Percentiles rank a stretch among this genome's conserved stretches.
Conservation (phyloP, 2,888 invertebrate genomes). For the Sinodicranocentrus sp. region DNA sequence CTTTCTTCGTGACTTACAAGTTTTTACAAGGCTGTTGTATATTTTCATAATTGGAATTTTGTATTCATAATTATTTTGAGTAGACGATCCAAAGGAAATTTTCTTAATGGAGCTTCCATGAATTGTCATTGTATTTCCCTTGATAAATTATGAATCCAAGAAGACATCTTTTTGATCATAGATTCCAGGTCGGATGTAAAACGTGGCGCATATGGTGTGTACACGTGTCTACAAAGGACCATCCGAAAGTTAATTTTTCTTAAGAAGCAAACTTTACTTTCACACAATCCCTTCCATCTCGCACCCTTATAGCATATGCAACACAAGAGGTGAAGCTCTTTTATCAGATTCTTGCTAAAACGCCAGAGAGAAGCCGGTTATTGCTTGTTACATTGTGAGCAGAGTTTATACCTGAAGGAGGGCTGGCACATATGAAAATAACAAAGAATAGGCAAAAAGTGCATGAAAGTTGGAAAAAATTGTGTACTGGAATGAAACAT, state of each 20-base stretch:
- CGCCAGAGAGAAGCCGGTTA: constrained; percentile 29
- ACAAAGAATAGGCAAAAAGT: no score
- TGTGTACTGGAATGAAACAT: constrained; percentile 31
- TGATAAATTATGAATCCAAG: constrained; percentile 40
- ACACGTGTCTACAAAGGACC: no score
- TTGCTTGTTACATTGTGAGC: constrained; percentile 54
- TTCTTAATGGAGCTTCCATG: constrained; percentile 54
- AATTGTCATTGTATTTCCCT: constrained; percentile 44
- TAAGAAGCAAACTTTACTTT: not conserved
- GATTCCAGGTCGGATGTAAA: not conserved
- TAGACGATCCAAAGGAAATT: constrained; percentile 46
- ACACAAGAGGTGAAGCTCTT: not conserved
- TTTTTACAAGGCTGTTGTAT: not conserved
- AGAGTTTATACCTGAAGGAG: constrained; percentile 41
- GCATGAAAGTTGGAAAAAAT: not conserved
- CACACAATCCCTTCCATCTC: not conserved
- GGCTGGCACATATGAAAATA: constrained; percentile 43
- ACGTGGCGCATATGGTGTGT: no score
- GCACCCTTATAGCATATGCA: not conserved
- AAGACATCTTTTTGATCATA: constrained; percentile 14
- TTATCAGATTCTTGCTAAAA: constrained; percentile 13
- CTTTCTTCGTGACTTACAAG: not conserved
- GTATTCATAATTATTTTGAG: constrained; percentile 60
- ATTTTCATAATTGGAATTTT: constrained; percentile 37
- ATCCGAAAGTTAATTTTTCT: not conserved